Conservation (phyloP, 2,113 vertebrate genomes). For the Amazona guildingii region DNA sequence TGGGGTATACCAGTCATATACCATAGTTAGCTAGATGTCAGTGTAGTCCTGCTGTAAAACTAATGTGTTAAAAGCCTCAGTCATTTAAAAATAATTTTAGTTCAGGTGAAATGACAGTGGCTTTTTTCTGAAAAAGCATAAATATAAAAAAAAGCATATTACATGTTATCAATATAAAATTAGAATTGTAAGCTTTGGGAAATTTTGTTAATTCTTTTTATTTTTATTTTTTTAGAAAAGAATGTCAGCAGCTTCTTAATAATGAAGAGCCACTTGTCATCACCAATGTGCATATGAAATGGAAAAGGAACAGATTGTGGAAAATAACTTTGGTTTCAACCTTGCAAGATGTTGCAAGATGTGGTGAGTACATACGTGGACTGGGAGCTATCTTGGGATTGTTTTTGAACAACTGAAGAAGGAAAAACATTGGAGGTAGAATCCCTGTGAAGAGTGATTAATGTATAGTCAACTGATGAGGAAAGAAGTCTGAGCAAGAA, state of each 20-base stretch:
- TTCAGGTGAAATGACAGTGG: neutral
- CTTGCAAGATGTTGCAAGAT: conserved; percentile 16
- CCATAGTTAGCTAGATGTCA: neutral
- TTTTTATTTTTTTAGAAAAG: neutral
- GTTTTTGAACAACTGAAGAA: neutral
- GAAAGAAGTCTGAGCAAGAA: neutral
- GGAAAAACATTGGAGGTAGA: neutral
- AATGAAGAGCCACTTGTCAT: neutral
- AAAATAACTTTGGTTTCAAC: conserved; percentile 9
- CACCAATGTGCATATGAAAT: neutral
- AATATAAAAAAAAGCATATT: neutral
- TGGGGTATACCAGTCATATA: neutral
- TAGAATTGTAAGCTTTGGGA: neutral
- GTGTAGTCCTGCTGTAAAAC: neutral
- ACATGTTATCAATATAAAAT: neutral
- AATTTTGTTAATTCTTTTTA: neutral
- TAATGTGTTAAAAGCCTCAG: neutral
- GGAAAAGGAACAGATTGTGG: conserved; percentile 4
- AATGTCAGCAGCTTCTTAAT: neutral
- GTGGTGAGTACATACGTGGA: conserved; percentile 2
- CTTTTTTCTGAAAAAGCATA: neutral
- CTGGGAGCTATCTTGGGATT: neutral
- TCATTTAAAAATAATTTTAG: neutral
- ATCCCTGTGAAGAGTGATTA: neutral
- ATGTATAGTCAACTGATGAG: neutral